Percentiles rank a stretch among this genome's conserved stretches.
phyloP scores from a whole-genome alignment of 1,140 invertebrate species.

The Anoplolepis gracilipes region DNA sequence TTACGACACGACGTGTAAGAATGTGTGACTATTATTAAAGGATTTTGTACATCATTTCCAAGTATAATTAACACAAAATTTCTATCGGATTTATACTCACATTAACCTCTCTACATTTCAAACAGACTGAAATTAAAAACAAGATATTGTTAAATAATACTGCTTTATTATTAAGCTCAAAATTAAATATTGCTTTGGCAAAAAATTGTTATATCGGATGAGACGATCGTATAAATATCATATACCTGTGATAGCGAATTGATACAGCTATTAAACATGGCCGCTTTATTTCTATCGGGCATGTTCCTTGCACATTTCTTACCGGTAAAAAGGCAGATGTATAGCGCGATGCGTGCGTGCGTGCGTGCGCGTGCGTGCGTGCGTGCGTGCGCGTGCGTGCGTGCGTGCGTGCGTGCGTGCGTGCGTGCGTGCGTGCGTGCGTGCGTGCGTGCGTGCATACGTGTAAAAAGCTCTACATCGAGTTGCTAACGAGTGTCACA shows the following conservation, averaged over 20 bases:
- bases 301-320: conserved; percentile 13
- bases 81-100: background rate
- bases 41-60: background rate
- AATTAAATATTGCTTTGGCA: background rate
- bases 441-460: conserved; percentile 32
- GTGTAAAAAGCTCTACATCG: conserved; percentile 35
- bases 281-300: conserved; percentile 6
- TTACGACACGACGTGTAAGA: background rate
- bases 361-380: conserved; percentile 31
- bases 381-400: conserved; percentile 18
- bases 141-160: no score
- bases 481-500: conserved; percentile 69
- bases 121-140: background rate
- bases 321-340: background rate
- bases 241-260: background rate
- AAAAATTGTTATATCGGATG: conserved; percentile 2
- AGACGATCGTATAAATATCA: background rate
- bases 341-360: conserved; percentile 18
- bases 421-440: conserved; percentile 24
- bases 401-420: conserved; percentile 8
- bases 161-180: conserved; percentile 3
- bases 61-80: conserved; percentile 16
- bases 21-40: background rate
- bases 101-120: background rate
- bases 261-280: conserved; percentile 2